phyloP scores from a whole-genome alignment of 2,888 invertebrate species.

The Busseola fusca region DNA sequence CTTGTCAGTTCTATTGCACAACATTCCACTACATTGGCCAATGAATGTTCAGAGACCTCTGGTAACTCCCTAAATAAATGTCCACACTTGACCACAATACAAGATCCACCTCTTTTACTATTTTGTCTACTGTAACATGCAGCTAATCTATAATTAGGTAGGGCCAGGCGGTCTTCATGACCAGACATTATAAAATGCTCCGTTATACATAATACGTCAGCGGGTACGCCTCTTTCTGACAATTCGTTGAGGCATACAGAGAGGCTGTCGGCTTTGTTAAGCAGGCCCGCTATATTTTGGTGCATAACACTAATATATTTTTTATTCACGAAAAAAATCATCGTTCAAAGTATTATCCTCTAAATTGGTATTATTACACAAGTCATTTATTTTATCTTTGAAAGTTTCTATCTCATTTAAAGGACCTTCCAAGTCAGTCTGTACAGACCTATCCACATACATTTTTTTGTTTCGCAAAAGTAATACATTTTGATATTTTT shows the following conservation, averaged over 20 bases:
- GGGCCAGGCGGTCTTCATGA: background rate
- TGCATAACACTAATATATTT: background rate
- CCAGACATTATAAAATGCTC: background rate
- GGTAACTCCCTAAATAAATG: background rate
- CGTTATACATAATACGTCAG: background rate
- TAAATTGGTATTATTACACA: no score
- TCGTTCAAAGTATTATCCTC: no score
- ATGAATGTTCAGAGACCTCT: background rate
- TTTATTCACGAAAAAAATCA: no score
- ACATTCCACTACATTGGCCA: background rate
- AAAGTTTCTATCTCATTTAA: no score
- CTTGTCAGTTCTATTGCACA: conserved; percentile 7
- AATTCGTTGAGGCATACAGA: background rate
- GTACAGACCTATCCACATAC: no score
- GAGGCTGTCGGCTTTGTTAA: background rate
- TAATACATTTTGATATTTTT: background rate
- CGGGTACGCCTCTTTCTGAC: background rate
- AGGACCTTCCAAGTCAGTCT: background rate
- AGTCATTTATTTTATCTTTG: no score
- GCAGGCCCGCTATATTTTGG: background rate
- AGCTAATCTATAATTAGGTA: background rate
- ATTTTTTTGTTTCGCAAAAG: no score
- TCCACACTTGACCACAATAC: background rate
- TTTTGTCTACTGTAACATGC: conserved; percentile 1
- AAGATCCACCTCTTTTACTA: conserved; percentile 1